Base-by-base conservation (phyloP, 30 jellyfish, hydroid and myxozoan species). In the Cassiopea xamachana region DNA sequence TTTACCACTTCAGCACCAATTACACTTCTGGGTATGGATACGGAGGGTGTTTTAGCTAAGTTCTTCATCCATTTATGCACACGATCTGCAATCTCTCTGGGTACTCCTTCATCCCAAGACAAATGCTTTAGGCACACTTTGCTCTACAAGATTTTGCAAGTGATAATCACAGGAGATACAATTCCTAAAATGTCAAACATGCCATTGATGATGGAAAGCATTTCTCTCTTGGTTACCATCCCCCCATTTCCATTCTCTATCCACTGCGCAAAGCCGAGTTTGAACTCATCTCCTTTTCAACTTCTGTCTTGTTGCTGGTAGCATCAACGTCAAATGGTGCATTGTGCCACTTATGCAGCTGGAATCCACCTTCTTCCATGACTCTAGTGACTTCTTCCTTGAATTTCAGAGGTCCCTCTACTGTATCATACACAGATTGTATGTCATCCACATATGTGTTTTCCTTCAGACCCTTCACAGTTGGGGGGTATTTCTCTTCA, bases 261-360 rank as follows among this genome's bases (percentile, higher is more conserved):
- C 44, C 48, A 51, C 2, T 45, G 84, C 48, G 14, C 81, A 73
- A 73, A 73, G 46, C 80, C 74, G 48, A 46, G 47, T 64, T 4
- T 51, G 64, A 51, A 51, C 64, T 51, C 64, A 2, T 51, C 64
- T 76, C 71, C 14, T 46, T 70, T 76, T 76, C 85, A 43, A 43
- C 47, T 47, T 39, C 69, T 9, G 46, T 44, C 47, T 55, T 47
- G 46, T 76, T 49, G 49, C 47, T 64, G 58, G 45, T 64, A 14
- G 70, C 85, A 39, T 46, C 58, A 49, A 69, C 44, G 44, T 82
- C 90, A 39, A 82, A 16, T 64, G 51, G 27, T 44, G 81, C 90
- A 43, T 81, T 69, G 70, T 88, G 95, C 95, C 95, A 79, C 76
- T 88, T 88, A 80, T 88, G 95, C 19, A 88, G 92, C 45, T 55